Base-by-base conservation (phyloP, 2,888 invertebrate species). In the Athripsodes cinereus region DNA sequence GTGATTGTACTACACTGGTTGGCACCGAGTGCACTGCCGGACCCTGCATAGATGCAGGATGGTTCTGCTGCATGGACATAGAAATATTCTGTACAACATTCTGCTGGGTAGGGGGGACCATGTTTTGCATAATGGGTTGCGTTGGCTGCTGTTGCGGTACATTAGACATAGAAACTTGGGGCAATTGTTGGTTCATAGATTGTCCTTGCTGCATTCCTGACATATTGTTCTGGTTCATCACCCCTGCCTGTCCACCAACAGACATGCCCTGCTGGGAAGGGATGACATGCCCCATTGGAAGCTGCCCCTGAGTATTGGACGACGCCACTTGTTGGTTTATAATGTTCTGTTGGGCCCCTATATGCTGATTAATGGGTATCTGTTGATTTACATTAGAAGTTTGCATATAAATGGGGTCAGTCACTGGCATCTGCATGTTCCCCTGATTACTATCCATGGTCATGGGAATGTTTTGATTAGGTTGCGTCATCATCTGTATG, bases 401-500 rank as follows among this genome's bases (percentile, higher is more conserved):
- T 66, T 78, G 79, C 76, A 79, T 77, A 69, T 70, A 78, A 68
- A 78, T 78, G 59, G 76, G 74, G 69, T 78, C 78, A 69, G 78
- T 73, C 70, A 76, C 72, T 67, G 79, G 78, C 72, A 79, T 77
- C 72, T 78, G 79, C 78, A 79, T 78, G 68, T 74, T 75, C 22
- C 76, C 72, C 73, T 79, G 79, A 74, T 78, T 79, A 70, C 73
- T 75, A 71, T 79, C 79, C 68, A 79, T 72, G 69, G 78, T 73
- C 76, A 79, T 77, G 69, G 78, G 79, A 73, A 79, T 77, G 71
- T 76, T 78, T 69, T 78, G 79, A 48, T 76, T 73, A 22, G 78
- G 69, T 56, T 80, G 74, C 21, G 78, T 69, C 74, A 83, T 81
- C 72, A 82, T 76, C 66, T 82, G 81, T 64, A 83, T 78, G 65